Percentiles rank a stretch among this genome's conserved stretches.
Evolutionary conservation across 2,888 invertebrate genomes (phyloP).

Genomic region (Artemia sinica): DNA sequence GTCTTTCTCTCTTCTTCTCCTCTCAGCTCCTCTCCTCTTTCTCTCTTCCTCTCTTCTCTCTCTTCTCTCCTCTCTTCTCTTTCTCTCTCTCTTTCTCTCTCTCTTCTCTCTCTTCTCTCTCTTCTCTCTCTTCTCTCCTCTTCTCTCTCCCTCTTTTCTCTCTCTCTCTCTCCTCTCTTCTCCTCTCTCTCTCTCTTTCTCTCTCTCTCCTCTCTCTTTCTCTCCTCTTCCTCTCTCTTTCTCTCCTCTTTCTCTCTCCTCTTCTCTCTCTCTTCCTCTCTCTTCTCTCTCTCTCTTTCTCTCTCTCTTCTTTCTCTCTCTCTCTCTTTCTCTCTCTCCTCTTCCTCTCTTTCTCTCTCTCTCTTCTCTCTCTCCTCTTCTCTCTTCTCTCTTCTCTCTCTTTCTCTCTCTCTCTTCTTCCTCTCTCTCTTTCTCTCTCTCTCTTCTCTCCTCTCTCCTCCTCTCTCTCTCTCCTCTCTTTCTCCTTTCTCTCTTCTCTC

Average conservation of each 20-base stretch:
- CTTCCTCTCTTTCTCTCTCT: conserved; percentile 25
- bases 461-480: no score
- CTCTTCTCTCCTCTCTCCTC: conserved; percentile 12
- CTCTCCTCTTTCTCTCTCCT: conserved; percentile 17
- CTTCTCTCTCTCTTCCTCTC: conserved; percentile 16
- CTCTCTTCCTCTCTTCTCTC: conserved; percentile 22
- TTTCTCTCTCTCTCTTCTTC: conserved; percentile 17
- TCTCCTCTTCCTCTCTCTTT: conserved; percentile 22
- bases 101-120: conserved; percentile 16
- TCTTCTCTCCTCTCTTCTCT: conserved; percentile 24
- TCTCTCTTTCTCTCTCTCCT: conserved; percentile 23
- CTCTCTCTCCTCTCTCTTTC: conserved; percentile 22
- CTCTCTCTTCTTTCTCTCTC: conserved; percentile 18
- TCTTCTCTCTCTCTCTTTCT: background rate
- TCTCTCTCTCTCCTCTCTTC: conserved; percentile 19
- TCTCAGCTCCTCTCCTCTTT: no score
- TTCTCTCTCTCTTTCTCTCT: conserved; percentile 19
- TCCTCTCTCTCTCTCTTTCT: conserved; percentile 25
- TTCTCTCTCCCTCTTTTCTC: conserved; percentile 14
- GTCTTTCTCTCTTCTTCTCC: conserved; percentile 14
- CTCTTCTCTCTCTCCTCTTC: conserved; percentile 24
- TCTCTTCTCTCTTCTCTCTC: conserved; percentile 22
- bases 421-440: background rate
- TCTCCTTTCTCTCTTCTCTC: no score
- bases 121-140: background rate